Evolutionary conservation across 2,797 vertebrate genomes (phyloP).

Genomic region (Ibycter americanus): DNA sequence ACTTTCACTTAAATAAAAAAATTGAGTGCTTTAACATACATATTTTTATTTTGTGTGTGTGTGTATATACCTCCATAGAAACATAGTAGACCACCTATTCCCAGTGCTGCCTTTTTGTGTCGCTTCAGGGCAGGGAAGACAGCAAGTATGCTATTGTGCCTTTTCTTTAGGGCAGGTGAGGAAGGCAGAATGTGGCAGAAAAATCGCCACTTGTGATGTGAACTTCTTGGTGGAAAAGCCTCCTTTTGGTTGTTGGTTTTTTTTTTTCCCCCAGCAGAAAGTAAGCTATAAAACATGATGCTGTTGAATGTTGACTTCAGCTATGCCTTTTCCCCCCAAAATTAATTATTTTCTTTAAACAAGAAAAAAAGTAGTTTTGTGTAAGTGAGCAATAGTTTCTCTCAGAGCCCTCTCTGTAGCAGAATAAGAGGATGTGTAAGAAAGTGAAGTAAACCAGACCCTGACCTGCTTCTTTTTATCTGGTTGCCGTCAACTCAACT

Average conservation of each 20-base stretch:
- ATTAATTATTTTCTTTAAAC: too few species aligned
- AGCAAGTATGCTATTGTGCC: rapidly evolving
- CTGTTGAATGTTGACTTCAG: not conserved
- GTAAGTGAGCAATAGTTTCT: not conserved
- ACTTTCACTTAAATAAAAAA: not conserved
- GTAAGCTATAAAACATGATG: not conserved
- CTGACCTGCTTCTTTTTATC: conserved; percentile 66
- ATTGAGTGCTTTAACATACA: rapidly evolving
- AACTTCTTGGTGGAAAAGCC: not conserved
- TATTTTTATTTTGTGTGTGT: not conserved
- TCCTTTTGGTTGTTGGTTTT: not conserved
- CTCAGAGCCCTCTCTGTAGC: not conserved
- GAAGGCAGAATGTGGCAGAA: not conserved
- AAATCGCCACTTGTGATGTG: not conserved
- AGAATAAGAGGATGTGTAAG: conserved; percentile 7
- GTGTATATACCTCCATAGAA: not conserved
- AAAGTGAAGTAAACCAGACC: conserved; percentile 69
- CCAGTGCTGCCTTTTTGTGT: not conserved
- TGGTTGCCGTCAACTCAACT: conserved; percentile 41
- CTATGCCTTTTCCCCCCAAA: not conserved
- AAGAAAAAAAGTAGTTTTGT: not conserved
- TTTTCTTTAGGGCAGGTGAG: not conserved
- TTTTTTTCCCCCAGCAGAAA: not conserved
- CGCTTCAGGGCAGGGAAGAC: not conserved
- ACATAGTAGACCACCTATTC: not conserved